A percentile compares a stretch with the other conserved stretches of the same genome.
These are phyloP conservation scores for Eupeodes latifasciatus DNA, from an alignment of 2,888 invertebrate species.

Conservation along the genomic window DNA sequence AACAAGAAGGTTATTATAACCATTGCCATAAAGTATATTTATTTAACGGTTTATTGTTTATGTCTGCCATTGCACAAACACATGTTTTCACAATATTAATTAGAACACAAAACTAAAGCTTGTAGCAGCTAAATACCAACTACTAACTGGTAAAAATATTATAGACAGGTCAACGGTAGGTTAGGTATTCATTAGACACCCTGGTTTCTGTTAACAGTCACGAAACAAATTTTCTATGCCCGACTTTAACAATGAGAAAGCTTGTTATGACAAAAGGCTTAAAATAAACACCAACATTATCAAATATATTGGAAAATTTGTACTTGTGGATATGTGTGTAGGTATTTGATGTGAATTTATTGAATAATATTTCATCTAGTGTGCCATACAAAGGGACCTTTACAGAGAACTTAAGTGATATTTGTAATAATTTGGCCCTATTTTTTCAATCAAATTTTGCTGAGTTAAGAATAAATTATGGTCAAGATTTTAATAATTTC, in stretches of 20 bases:
- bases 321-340: no score
- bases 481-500: no score
- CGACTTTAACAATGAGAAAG: background rate
- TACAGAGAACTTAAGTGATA: no score
- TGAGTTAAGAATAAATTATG: no score
- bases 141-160: background rate
- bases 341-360: no score
- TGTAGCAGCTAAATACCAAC: background rate
- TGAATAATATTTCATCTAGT: no score
- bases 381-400: no score
- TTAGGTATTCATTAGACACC: background rate
- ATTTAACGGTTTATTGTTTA: constrained; percentile 43
- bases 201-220: constrained; percentile 22
- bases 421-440: no score
- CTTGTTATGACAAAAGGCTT: background rate
- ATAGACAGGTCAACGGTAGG: background rate
- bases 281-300: background rate
- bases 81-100: constrained; percentile 71
- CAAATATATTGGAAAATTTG: no score
- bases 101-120: constrained; percentile 53
- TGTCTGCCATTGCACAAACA: constrained; percentile 51
- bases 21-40: constrained; percentile 60
- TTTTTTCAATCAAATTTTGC: no score
- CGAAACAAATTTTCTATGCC: constrained; percentile 23
- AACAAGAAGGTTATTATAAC: constrained; percentile 38